Conservation (phyloP, 2,888 invertebrate genomes). For the Aphidoletes aphidimyza region DNA sequence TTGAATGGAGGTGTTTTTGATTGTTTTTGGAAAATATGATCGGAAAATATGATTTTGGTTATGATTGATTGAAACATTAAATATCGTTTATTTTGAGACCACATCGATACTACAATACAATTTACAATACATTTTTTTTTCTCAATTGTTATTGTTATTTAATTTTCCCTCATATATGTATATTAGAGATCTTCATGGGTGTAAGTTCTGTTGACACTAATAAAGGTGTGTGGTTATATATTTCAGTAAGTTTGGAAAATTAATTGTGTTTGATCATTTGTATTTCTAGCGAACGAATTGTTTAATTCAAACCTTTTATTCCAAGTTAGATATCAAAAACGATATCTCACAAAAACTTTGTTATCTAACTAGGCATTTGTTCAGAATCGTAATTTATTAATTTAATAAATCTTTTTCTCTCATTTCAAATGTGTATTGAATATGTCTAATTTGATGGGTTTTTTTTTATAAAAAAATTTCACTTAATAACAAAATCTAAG, state of each 20-base stretch:
- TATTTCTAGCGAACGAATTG: background rate
- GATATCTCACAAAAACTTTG: background rate
- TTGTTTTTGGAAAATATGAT: constrained; percentile 16
- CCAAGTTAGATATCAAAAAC: background rate
- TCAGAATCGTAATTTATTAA: background rate
- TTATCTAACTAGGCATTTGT: background rate
- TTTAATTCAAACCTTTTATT: background rate
- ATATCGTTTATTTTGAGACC: constrained; percentile 6
- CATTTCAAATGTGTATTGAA: background rate
- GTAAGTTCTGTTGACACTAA: too few species aligned
- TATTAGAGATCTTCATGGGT: too few species aligned
- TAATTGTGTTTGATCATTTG: background rate
- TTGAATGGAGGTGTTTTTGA: background rate
- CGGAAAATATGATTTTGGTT: background rate
- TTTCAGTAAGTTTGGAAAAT: background rate
- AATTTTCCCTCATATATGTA: too few species aligned
- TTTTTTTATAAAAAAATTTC: background rate
- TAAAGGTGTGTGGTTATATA: background rate
- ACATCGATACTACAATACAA: constrained; percentile 3
- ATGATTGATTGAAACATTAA: constrained; percentile 5
- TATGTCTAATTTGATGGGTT: too few species aligned
- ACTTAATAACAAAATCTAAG: constrained; percentile 27
- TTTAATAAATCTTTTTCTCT: background rate
- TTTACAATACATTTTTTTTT: background rate
- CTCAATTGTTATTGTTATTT: background rate